Evolutionary conservation across 2,113 vertebrate species (phyloP).

Genomic region (Nymphicus hollandicus): DNA sequence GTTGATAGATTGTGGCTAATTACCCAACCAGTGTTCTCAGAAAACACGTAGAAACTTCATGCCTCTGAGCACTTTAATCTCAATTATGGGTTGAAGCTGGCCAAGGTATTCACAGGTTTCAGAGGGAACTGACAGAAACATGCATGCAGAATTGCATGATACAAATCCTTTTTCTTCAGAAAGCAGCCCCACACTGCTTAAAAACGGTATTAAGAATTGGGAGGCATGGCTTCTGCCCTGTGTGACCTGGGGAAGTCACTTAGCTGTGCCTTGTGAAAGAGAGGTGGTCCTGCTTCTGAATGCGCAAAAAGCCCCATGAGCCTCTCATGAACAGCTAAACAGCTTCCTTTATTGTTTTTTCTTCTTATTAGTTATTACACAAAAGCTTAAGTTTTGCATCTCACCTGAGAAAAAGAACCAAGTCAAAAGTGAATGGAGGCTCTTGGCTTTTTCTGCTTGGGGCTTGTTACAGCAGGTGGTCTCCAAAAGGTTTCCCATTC

Average conservation of each 20-base stretch:
- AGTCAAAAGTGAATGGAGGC: not conserved
- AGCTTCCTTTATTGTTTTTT: not conserved
- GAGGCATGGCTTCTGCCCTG: not conserved
- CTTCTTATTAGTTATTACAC: not conserved
- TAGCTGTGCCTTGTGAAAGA: not conserved
- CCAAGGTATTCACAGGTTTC: not conserved
- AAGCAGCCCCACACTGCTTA: not conserved
- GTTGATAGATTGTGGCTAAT: not conserved
- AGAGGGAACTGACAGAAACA: not conserved
- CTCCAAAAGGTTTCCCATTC: not conserved
- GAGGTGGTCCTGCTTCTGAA: not conserved
- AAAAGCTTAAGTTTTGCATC: not conserved
- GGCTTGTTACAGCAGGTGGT: not conserved
- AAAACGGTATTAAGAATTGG: not conserved
- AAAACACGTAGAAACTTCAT: not conserved
- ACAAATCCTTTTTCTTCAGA: not conserved
- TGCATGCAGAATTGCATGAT: not conserved
- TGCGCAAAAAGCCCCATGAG: not conserved
- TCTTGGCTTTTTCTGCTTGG: not conserved
- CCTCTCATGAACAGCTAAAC: not conserved
- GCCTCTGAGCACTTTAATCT: not conserved
- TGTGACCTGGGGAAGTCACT: not conserved
- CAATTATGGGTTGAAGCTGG: not conserved
- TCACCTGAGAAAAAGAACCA: not conserved
- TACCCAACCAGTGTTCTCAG: not conserved